Conservation (phyloP, 2,113 vertebrate species). For the Formicarius rufipectus region DNA sequence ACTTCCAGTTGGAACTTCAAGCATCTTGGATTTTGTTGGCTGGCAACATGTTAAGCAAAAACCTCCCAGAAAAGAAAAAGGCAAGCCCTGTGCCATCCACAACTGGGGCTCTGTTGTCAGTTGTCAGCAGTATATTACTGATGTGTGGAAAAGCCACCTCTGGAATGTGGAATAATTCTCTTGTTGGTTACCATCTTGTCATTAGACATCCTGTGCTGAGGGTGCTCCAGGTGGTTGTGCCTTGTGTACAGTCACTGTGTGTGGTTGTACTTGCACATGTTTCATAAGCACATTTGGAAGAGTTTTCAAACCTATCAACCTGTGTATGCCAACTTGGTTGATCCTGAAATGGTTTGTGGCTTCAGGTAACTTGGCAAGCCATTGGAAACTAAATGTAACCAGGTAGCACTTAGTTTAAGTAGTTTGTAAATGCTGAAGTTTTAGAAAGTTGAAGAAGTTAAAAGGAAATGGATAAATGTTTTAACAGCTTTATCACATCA, state of each 20-base stretch:
- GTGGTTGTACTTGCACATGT: rapidly evolving
- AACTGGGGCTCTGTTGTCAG: too few relatives aligned
- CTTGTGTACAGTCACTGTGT: neutral
- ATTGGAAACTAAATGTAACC: neutral
- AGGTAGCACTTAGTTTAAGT: neutral
- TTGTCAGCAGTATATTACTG: neutral
- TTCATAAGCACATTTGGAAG: neutral
- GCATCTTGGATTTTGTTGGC: neutral
- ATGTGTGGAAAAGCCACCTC: neutral
- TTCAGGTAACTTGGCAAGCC: neutral
- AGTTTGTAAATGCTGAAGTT: neutral
- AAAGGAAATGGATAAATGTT: neutral
- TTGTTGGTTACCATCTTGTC: neutral
- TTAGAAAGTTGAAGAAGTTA: neutral
- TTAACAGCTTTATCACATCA: rapidly evolving
- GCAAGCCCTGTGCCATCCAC: neutral
- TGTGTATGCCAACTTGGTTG: neutral
- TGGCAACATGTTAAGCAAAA: neutral
- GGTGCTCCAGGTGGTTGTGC: neutral
- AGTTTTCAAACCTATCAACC: neutral
- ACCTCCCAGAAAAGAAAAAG: neutral
- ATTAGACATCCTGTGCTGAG: neutral
- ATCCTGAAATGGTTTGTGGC: neutral
- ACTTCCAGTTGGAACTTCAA: neutral
- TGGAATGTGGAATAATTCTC: neutral